These are phyloP conservation scores for Centroberyx gerrardi DNA, from an alignment of 2,797 vertebrate species.

Conservation along the genomic window DNA sequence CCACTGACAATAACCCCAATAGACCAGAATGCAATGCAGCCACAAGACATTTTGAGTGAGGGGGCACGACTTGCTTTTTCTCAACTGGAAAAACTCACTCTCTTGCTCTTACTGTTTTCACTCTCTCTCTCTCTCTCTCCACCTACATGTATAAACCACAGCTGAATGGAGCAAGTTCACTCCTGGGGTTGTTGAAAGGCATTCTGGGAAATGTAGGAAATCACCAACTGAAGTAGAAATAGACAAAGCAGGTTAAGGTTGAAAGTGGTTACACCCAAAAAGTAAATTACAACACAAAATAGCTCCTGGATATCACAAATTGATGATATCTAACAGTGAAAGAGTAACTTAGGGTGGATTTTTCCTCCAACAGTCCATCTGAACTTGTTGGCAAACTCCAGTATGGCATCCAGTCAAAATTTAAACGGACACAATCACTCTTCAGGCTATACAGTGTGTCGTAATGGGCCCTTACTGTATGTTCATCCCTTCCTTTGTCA, in stretches of 20 bases:
- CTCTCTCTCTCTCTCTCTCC: too few relatives aligned
- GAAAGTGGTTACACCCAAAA: background rate
- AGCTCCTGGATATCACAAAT: background rate
- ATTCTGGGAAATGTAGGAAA: too few relatives aligned
- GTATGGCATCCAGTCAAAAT: background rate
- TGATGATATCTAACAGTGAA: background rate
- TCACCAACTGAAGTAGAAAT: too few relatives aligned
- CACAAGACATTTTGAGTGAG: too few relatives aligned
- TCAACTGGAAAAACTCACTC: too few relatives aligned
- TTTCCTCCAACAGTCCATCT: background rate
- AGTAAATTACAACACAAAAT: background rate
- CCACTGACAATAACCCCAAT: background rate
- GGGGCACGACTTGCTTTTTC: too few relatives aligned
- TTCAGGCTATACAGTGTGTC: slow-evolving; percentile 1
- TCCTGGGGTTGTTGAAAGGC: too few relatives aligned
- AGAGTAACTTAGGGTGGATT: too few relatives aligned
- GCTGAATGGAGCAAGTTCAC: too few relatives aligned
- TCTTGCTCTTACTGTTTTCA: too few relatives aligned
- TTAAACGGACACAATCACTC: slow-evolving; percentile 1
- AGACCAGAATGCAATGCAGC: background rate
- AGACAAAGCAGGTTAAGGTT: too few relatives aligned
- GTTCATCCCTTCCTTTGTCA: slow-evolving; percentile 17
- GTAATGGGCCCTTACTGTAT: slow-evolving; percentile 3
- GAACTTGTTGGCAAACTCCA: background rate
- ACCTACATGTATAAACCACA: too few relatives aligned